Percentiles rank a stretch among this genome's conserved stretches.
These are phyloP conservation scores for Trochalopteron elliotii DNA, from an alignment of 2,113 vertebrate genomes.

Conservation along the genomic window DNA sequence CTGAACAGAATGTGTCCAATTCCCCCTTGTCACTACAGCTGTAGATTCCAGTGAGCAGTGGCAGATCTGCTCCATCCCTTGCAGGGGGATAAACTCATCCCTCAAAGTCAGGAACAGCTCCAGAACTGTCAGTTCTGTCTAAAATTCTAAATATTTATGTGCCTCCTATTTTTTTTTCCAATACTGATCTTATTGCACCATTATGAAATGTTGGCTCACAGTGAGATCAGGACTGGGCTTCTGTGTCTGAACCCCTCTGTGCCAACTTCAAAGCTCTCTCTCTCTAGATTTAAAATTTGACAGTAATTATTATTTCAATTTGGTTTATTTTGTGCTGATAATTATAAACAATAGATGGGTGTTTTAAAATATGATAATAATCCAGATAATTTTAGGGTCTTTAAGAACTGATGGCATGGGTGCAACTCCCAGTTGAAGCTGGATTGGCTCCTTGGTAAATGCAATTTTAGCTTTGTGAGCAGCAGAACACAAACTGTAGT, in stretches of 20 bases:
- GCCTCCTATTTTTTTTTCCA: neutral
- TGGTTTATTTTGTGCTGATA: neutral
- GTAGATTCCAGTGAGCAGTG: neutral
- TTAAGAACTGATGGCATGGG: neutral
- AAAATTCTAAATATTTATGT: neutral
- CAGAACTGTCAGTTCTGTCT: neutral
- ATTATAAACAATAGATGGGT: neutral
- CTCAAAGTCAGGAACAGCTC: neutral
- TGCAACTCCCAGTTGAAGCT: neutral
- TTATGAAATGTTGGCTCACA: neutral
- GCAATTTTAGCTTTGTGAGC: neutral
- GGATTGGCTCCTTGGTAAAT: neutral
- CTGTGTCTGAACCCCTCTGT: neutral
- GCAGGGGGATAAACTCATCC: neutral
- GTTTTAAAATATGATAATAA: rapidly evolving
- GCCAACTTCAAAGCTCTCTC: neutral
- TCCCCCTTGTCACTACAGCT: neutral
- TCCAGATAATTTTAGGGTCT: neutral
- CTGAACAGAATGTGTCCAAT: neutral
- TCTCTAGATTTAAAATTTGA: neutral
- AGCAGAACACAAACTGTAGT: neutral
- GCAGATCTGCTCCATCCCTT: neutral
- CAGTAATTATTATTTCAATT: neutral
- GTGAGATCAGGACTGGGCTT: neutral
- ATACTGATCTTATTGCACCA: neutral